A percentile compares a stretch with the other conserved stretches of the same genome.
phyloP scores from a whole-genome alignment of 2,113 vertebrate species.

The Sciurus niger region DNA sequence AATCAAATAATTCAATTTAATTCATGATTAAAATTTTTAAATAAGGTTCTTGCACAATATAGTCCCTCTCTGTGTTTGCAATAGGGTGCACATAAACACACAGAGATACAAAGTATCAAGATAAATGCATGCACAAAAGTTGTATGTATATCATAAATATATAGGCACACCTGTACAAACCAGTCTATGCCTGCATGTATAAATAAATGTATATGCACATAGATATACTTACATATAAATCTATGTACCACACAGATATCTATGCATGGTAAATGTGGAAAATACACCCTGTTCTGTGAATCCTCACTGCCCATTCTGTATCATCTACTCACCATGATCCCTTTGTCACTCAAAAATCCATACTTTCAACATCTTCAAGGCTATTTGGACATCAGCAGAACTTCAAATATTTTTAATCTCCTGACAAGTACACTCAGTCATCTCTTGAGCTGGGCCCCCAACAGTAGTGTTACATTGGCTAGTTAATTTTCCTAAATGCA shows the following conservation, averaged over 20 bases:
- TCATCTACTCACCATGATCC: background rate
- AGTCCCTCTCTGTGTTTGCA: background rate
- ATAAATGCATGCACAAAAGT: background rate
- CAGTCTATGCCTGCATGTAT: background rate
- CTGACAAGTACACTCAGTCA: background rate
- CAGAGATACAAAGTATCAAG: background rate
- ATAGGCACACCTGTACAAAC: background rate
- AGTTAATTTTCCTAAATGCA: background rate
- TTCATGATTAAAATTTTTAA: conserved; percentile 34
- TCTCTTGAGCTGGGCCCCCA: background rate
- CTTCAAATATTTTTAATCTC: background rate
- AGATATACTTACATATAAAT: background rate
- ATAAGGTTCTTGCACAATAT: background rate
- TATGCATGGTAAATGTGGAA: background rate
- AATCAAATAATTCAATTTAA: background rate
- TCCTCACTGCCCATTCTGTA: background rate
- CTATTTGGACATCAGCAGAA: background rate
- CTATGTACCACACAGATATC: background rate
- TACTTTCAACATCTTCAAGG: background rate
- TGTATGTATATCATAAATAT: background rate
- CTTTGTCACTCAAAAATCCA: background rate
- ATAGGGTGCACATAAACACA: background rate
- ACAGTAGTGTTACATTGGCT: background rate
- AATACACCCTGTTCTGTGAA: background rate
- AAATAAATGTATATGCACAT: background rate